phyloP scores from a whole-genome alignment of 2,113 vertebrate species.

The Shinisaurus crocodilurus region DNA sequence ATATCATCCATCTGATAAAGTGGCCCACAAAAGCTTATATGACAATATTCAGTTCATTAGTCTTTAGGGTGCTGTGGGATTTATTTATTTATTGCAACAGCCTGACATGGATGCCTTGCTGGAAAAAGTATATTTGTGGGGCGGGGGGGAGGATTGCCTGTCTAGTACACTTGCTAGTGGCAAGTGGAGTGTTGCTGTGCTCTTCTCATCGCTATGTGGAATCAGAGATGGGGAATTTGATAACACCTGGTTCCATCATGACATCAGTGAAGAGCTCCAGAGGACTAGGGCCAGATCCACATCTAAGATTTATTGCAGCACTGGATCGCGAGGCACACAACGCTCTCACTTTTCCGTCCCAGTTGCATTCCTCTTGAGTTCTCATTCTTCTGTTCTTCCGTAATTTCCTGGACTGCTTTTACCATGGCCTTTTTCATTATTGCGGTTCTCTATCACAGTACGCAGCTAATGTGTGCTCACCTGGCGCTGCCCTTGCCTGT shows the following conservation, averaged over 20 bases:
- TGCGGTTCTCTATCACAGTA: too few relatives aligned
- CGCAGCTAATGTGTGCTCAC: too few relatives aligned
- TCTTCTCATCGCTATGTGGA: not conserved
- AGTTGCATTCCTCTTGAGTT: too few relatives aligned
- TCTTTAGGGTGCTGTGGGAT: not conserved
- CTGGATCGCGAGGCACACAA: too few relatives aligned
- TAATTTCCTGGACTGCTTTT: too few relatives aligned
- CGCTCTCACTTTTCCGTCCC: too few relatives aligned
- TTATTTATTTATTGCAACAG: not conserved
- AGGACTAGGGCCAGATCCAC: too few relatives aligned
- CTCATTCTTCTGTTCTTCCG: too few relatives aligned
- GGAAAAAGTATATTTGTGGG: not conserved
- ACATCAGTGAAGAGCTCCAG: too few relatives aligned
- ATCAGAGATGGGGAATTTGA: not conserved
- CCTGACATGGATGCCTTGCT: not conserved
- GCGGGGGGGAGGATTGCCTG: not conserved
- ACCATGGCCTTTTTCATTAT: too few relatives aligned
- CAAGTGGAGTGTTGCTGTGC: not conserved
- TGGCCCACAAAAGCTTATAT: not conserved
- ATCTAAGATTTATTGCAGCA: too few relatives aligned
- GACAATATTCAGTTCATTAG: not conserved
- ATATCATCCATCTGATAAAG: not conserved
- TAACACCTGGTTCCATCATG: not conserved
- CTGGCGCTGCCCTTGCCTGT: too few relatives aligned
- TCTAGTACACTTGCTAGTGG: not conserved